These are phyloP conservation scores for Escarpia spicata DNA, from an alignment of 2,888 invertebrate genomes.

Conservation along the genomic window DNA sequence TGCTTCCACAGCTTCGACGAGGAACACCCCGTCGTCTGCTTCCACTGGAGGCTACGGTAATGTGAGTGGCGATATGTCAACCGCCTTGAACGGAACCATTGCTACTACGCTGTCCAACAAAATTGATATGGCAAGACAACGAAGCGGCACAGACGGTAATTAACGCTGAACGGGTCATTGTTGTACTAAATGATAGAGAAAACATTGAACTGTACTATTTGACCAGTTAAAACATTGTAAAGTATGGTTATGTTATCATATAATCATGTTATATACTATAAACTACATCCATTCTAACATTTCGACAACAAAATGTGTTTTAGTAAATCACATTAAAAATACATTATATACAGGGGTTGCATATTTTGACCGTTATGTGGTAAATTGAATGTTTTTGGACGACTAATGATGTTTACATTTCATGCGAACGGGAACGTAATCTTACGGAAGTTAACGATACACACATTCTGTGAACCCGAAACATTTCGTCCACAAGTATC, in stretches of 20 bases:
- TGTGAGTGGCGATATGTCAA: not conserved
- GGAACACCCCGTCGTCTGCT: not conserved
- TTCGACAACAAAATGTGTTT: no score
- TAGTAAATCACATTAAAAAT: no score
- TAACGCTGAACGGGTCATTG: constrained; percentile 3
- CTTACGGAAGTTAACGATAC: no score
- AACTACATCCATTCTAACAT: no score
- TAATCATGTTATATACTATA: not conserved
- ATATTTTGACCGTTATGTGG: no score
- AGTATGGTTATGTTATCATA: not conserved
- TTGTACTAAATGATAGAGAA: not conserved
- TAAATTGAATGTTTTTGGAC: no score
- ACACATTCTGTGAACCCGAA: no score
- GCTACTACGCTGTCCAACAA: not conserved
- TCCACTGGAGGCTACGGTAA: not conserved
- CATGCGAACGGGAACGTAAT: no score
- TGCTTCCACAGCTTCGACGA: not conserved
- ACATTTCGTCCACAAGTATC: no score
- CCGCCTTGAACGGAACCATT: not conserved
- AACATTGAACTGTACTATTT: not conserved
- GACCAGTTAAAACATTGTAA: no score
- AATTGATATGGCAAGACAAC: not conserved
- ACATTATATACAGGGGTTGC: no score
- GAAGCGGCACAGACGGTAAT: not conserved
- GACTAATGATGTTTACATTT: no score